Base-by-base conservation (phyloP, 2,888 invertebrate genomes). In the Parnassius glacialis region DNA sequence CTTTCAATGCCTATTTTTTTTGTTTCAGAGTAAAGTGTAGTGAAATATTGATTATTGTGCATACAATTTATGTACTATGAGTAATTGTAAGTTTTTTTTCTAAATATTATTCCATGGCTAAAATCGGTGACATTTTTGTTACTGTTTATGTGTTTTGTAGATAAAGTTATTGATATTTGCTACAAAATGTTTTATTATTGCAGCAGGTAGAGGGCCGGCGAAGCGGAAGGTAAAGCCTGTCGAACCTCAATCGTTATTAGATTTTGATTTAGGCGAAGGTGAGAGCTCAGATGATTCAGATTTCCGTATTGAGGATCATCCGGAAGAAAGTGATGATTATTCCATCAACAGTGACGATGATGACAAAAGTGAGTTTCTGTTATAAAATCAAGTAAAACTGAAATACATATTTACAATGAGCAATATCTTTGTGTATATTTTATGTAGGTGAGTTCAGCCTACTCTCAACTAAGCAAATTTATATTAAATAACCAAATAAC, bases 261-360 rank as follows among this genome's bases (percentile, higher is more conserved):
- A 96, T 81, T 96, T 97, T 74, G 97, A 97, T 88, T 92, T 97
- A 64, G 97, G 95, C 48, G 97, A 97, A 83, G 97, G 96, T 47
- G 97, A 97, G 82, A 97, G 97, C 80, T 97, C 97, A 0, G 97
- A 98, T 80, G 98, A 98, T 85, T 98, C 97, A 65, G 98, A 98
- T 87, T 98, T 98, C 86, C 94, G 97, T 60, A 97, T 97, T 64
- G 97, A 97, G 81, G 96, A 96, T 81, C 96, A 96, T 76, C 94
- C 95, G 2, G 95, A 95, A 72, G 96, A 95, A 67, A 96, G 95
- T 80, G 95, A 95, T 78, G 95, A 95, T 83, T 90, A 87, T 68
- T 95, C 95, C 1, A 93, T 94, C 65, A 95, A 95, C 72, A 94
- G 94, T 54, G 94, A 94, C 70, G 94, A 94, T 73, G 93, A 93